A percentile compares a stretch with the other conserved stretches of the same genome.
These are phyloP conservation scores for Tyrannus savana DNA, from an alignment of 2,113 vertebrate species.

Conservation along the genomic window DNA sequence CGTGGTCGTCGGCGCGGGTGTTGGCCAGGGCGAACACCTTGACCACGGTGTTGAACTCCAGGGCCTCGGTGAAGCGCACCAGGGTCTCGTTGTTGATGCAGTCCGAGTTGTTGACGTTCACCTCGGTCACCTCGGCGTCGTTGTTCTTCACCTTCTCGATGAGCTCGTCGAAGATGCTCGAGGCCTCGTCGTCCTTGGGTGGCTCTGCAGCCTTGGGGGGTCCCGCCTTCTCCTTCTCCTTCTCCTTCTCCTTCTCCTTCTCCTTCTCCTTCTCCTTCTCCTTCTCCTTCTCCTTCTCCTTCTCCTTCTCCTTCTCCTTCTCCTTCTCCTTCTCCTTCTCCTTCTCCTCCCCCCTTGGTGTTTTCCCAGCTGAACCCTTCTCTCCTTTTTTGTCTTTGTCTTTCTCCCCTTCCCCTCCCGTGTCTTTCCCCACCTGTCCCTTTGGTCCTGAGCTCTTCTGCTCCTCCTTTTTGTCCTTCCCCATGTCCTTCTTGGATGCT, in stretches of 20 bases:
- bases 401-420: conserved; percentile 16
- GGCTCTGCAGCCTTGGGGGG: neutral
- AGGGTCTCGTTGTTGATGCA: conserved; percentile 92
- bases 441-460: neutral
- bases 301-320: too few relatives aligned
- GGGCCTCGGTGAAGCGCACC: conserved; percentile 89
- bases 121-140: conserved; percentile 81
- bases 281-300: neutral
- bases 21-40: conserved; percentile 91
- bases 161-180: conserved; percentile 92
- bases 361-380: conserved; percentile 35
- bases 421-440: neutral
- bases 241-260: neutral
- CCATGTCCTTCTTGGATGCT: neutral
- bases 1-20: conserved; percentile 92
- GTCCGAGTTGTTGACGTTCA: conserved; percentile 97
- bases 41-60: conserved; percentile 87
- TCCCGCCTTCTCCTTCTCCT: neutral
- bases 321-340: too few relatives aligned
- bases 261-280: neutral
- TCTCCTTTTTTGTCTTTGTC: conserved; percentile 35
- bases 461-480: neutral
- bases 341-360: neutral
- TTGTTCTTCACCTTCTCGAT: conserved; percentile 88
- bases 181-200: conserved; percentile 76